Percentiles rank a stretch among this genome's conserved stretches.
Evolutionary conservation across 2,113 vertebrate genomes (phyloP).

Genomic region (Platichthys stellatus): DNA sequence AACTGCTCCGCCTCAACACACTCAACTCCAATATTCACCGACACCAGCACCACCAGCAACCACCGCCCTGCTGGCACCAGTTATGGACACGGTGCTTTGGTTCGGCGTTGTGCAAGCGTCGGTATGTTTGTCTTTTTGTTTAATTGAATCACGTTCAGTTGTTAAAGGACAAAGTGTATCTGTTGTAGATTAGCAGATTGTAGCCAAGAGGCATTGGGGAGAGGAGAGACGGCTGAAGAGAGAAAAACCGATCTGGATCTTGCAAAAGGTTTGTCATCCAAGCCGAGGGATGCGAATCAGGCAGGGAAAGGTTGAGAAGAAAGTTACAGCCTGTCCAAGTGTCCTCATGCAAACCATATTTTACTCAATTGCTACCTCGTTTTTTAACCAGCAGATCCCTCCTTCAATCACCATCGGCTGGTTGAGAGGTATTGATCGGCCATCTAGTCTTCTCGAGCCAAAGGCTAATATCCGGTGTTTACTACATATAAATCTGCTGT

Average conservation of each 20-base stretch:
- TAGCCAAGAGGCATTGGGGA: slow-evolving; percentile 12
- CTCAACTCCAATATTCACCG: slow-evolving; percentile 2
- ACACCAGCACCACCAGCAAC: slow-evolving; percentile 1
- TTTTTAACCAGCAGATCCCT: slow-evolving; percentile 51
- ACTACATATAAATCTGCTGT: slow-evolving; percentile 50
- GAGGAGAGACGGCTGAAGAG: neutral
- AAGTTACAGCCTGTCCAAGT: neutral
- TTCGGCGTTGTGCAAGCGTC: slow-evolving; percentile 37
- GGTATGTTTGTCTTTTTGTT: slow-evolving; percentile 16
- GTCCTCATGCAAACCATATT: slow-evolving; percentile 1
- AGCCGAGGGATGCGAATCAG: neutral
- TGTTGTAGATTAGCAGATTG: slow-evolving; percentile 23
- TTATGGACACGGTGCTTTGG: slow-evolving; percentile 44
- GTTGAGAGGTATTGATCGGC: slow-evolving; percentile 55
- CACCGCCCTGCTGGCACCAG: slow-evolving; percentile 33
- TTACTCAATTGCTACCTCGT: slow-evolving; percentile 23
- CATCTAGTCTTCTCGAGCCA: slow-evolving; percentile 47
- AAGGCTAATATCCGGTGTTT: slow-evolving; percentile 63
- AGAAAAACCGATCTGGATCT: neutral
- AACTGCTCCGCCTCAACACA: slow-evolving; percentile 37
- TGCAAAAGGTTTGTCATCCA: slow-evolving; percentile 17
- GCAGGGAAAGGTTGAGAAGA: neutral
- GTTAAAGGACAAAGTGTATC: slow-evolving; percentile 22
- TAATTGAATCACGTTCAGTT: slow-evolving; percentile 26
- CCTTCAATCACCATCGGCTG: slow-evolving; percentile 38